A percentile compares a stretch with the other conserved stretches of the same genome.
These are phyloP conservation scores for Pachycephus smyrnensis DNA, from an alignment of 2,888 invertebrate species.

Conservation along the genomic window DNA sequence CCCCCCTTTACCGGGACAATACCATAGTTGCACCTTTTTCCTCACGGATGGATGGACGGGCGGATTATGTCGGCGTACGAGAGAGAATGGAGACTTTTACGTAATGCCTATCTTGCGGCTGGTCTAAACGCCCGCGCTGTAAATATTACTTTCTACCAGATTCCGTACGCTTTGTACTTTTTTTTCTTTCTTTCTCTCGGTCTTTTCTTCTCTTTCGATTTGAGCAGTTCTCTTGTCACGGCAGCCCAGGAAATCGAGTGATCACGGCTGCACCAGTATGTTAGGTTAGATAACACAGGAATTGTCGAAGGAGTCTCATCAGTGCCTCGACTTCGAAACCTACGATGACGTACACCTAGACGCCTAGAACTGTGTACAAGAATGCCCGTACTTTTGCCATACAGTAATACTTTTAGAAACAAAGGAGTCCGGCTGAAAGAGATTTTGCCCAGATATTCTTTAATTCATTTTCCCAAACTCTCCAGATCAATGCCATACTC, in stretches of 20 bases:
- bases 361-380: too few relatives aligned
- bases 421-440: too few relatives aligned
- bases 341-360: too few relatives aligned
- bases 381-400: too few relatives aligned
- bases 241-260: background rate
- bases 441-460: too few relatives aligned
- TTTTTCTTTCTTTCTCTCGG: background rate
- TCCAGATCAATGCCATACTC: too few relatives aligned
- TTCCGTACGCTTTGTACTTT: background rate
- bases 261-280: background rate
- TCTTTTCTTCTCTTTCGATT: background rate
- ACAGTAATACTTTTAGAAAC: too few relatives aligned
- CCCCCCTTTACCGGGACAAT: background rate
- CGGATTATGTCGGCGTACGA: background rate
- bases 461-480: too few relatives aligned
- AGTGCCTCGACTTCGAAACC: background rate
- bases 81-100: background rate
- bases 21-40: background rate
- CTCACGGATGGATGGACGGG: background rate
- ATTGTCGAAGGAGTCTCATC: background rate
- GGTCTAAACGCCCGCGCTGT: conserved; percentile 1
- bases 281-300: background rate
- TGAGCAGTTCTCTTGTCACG: background rate
- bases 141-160: conserved; percentile 5
- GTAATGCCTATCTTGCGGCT: background rate